Evolutionary conservation across 2,113 vertebrate genomes (phyloP).

Genomic region (Eptatretus burgeri): DNA sequence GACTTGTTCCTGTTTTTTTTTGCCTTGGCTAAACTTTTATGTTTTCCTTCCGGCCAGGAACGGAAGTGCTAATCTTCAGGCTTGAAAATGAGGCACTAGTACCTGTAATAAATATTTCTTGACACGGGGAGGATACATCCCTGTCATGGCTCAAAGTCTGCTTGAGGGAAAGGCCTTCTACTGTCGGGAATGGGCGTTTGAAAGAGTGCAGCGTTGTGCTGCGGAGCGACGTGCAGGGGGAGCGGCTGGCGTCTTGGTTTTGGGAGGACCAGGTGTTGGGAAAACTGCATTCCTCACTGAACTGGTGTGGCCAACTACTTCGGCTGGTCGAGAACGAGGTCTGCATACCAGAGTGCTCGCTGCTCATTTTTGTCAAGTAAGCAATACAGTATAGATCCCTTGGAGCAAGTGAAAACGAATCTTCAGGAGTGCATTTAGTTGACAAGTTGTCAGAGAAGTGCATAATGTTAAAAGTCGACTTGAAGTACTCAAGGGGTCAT

Average conservation of each 20-base stretch:
- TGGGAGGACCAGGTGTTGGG: conserved; percentile 52
- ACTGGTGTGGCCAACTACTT: conserved; percentile 22
- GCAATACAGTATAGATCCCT: conserved; percentile 17
- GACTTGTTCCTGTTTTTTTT: too few species aligned
- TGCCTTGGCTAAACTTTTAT: too few species aligned
- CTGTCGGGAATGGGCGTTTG: conserved; percentile 37
- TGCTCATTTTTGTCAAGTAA: conserved; percentile 28
- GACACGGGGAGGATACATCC: background rate
- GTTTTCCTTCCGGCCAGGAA: too few species aligned
- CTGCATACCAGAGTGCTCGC: conserved; percentile 23
- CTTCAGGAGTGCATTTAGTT: too few species aligned
- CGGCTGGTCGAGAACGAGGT: conserved; percentile 13
- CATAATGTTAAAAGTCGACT: too few species aligned
- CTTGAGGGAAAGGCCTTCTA: conserved; percentile 24
- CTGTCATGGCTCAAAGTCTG: conserved; percentile 15
- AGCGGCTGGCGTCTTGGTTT: conserved; percentile 64
- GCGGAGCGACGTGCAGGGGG: conserved; percentile 13
- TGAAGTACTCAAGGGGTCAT: too few species aligned
- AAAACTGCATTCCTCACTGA: conserved; percentile 29
- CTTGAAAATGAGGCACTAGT: too few species aligned
- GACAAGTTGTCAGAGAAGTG: too few species aligned
- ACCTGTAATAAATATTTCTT: too few species aligned
- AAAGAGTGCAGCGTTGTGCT: conserved; percentile 23
- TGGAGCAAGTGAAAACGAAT: too few species aligned
- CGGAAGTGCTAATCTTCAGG: too few species aligned